A percentile compares a stretch with the other conserved stretches of the same genome.
phyloP scores from a whole-genome alignment of 2,113 vertebrate species.

The Pongo pygmaeus region DNA sequence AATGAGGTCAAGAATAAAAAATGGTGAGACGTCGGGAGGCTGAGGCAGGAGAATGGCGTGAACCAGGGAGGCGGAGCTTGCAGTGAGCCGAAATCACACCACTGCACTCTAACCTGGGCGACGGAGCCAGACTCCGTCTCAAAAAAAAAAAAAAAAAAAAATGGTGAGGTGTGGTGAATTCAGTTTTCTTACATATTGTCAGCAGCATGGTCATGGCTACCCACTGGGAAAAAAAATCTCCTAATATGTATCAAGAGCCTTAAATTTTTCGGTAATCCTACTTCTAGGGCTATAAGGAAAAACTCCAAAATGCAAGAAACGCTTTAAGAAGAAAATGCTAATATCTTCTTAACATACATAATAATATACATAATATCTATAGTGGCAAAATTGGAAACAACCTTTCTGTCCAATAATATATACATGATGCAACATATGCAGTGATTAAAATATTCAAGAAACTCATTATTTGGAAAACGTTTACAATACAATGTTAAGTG shows the following conservation, averaged over 20 bases:
- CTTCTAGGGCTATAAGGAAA: background rate
- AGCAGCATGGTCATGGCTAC: background rate
- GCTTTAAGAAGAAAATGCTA: slow-evolving; percentile 5
- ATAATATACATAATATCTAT: background rate
- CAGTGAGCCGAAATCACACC: too few species aligned
- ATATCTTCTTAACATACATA: too few species aligned
- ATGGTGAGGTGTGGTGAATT: background rate
- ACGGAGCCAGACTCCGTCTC: too few species aligned
- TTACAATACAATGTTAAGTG: background rate
- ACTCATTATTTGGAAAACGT: slow-evolving; percentile 2
- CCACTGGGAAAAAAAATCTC: background rate
- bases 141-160: too few species aligned
- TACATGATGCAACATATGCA: background rate
- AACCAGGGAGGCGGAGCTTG: too few species aligned
- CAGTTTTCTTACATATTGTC: slow-evolving; percentile 18
- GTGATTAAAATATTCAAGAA: slow-evolving; percentile 41
- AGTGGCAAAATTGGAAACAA: background rate
- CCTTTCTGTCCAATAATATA: slow-evolving; percentile 3
- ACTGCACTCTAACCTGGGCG: too few species aligned
- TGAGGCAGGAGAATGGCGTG: too few species aligned
- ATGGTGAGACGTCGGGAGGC: background rate
- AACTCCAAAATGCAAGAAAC: slow-evolving; percentile 34
- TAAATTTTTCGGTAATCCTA: slow-evolving; percentile 21
- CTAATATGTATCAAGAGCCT: background rate
- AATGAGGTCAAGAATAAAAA: slow-evolving; percentile 19